Base-by-base conservation (phyloP, 2,888 invertebrate species). In the Flabesymbios commensalis region DNA sequence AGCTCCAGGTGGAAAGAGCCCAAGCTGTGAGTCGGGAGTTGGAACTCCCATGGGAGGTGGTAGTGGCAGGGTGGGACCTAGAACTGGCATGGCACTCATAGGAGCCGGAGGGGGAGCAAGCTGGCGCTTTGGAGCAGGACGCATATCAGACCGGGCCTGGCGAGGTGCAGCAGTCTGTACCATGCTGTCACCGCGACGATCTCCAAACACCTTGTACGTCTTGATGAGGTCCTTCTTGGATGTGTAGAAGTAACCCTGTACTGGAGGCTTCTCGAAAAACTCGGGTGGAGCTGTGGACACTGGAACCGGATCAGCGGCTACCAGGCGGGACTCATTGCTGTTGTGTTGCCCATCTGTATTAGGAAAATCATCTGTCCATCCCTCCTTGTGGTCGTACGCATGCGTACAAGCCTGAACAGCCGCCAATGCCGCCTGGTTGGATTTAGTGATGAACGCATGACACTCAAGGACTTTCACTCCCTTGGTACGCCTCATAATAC, bases 391-490 rank as follows among this genome's bases (percentile, higher is more conserved):
- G 43, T 67, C 95, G 84, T 96, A 97, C 53, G 96, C 94, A 85
- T 96, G 96, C 85, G 97, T 97, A 85, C 95, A 96, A 84, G 95
- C 95, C 74, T 94, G 88, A 68, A 97, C 97, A 78, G 99, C 87
- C 73, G 98, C 97, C 84, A 98, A 94, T 67, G 98, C 98, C 49
- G 98, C 97, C 80, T 94, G 92, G 83, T 95, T 94, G 61, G 94
- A 89, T 74, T 72, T 69, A 61, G 76, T 75, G 4, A 82, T 68
- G 68, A 81, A 82, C 3, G 75, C 77, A 61, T 81, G 81, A 60
- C 81, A 82, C 61, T 82, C 82, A 10, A 82, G 66, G 2, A 80
- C 66, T 63, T 76, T 77, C n/a, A 75, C 62, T 3, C 81, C 81
- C 42, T 74, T 74, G 14, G 76, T 75, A 3, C 81, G 71, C 2